A percentile compares a stretch with the other conserved stretches of the same genome.
phyloP scores from a whole-genome alignment of 2,888 invertebrate species.

The Fabriciana adippe region DNA sequence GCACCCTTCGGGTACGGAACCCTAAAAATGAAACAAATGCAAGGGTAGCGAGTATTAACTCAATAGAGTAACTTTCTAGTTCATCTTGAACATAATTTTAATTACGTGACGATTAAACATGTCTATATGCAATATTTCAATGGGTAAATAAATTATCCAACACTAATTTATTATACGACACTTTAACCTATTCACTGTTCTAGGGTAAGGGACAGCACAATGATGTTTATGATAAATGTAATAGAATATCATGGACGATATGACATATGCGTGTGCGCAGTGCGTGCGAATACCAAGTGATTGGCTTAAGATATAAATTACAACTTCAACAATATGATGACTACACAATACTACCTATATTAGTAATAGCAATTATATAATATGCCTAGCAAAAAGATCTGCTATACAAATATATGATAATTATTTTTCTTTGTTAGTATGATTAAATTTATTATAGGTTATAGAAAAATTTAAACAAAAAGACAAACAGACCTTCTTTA shows the following conservation, averaged over 20 bases:
- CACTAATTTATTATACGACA: slow-evolving; percentile 11
- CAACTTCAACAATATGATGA: slow-evolving; percentile 30
- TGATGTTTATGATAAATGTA: slow-evolving; percentile 58
- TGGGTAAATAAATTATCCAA: slow-evolving; percentile 13
- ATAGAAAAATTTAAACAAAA: no score
- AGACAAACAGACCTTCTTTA: no score
- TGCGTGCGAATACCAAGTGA: slow-evolving; percentile 46
- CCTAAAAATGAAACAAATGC: no score
- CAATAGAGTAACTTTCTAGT: no score
- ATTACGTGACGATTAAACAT: slow-evolving; percentile 10
- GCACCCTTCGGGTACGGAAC: no score
- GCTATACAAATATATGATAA: no score
- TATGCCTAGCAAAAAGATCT: no score
- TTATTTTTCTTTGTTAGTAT: no score
- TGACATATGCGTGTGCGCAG: slow-evolving; percentile 48
- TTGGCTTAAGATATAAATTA: slow-evolving; percentile 51
- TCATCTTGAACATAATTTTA: neutral
- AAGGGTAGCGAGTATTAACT: no score
- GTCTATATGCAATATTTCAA: neutral
- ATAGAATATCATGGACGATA: slow-evolving; percentile 54
- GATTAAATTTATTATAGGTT: no score
- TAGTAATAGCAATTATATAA: slow-evolving; percentile 5
- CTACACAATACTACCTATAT: slow-evolving; percentile 26
- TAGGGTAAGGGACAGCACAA: slow-evolving; percentile 44
- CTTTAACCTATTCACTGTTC: slow-evolving; percentile 27